Evolutionary conservation across 2,888 invertebrate genomes (phyloP), one percentile per base, ranked within the genome.

Genomic region (Encarsia formosa): DNA sequence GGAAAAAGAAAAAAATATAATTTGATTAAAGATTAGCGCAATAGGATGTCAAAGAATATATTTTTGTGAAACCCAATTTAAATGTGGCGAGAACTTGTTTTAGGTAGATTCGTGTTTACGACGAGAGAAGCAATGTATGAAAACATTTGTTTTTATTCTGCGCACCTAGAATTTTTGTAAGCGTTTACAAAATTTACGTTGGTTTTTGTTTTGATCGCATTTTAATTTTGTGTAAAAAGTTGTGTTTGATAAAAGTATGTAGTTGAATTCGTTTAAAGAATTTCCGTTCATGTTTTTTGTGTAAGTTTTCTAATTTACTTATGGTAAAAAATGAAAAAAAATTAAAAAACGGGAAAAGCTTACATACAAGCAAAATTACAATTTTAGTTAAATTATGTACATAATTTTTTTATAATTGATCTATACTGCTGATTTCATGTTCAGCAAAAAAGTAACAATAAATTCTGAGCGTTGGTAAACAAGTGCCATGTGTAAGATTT

Each of bases 371-470:
- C 51, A 51, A 40, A 51, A 41, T 24, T 22, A 38, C 51, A 55
- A n/a, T n/a, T n/a, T n/a, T n/a, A 51, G 26, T 51, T 49, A 48
- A 41, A 49, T 46, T 56, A 61, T 56, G 55, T 54, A 67, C 63
- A 65, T 63, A 58, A 59, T 64, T 67, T 63, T 65, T 67, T 65
- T 65, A 57, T 67, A 67, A n/a, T n/a, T n/a, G n/a, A n/a, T n/a
- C 59, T 41, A 56, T 52, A 59, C 60, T 61, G 57, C 62, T 63
- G 58, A 59, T 44, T 48, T 44, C 44, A 40, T 45, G 59, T 56
- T 61, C 61, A 48, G 50, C 45, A 22, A 41, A 37, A 49, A n/a
- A n/a, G n/a, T n/a, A n/a, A n/a, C n/a, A n/a, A 44, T 49, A 51
- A 40, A 20, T 56, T 53, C 41, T 56, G 56, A 50, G 46, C 51